Evolutionary conservation across 1,140 invertebrate genomes (phyloP), one percentile per base, ranked within the genome.

Genomic region (Zaprionus tsacasi): DNA sequence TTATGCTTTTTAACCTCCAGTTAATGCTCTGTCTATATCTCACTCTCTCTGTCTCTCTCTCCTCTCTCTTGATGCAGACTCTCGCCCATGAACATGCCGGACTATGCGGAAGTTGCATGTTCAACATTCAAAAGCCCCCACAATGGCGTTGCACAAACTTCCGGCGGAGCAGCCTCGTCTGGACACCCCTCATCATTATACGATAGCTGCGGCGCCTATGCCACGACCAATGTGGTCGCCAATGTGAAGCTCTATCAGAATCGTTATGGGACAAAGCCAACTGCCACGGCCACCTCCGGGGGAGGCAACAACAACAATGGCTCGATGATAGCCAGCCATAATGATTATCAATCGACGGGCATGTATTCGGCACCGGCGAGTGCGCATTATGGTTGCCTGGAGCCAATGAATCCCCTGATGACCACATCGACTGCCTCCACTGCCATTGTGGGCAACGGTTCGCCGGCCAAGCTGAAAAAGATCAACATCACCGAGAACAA

Each of bases 71-170:
- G 54, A 79, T 82, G 55, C 79, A 93, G 92, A 72, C 87, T 93
- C 25, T 92, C 91, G 54, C 91, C 91, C 17, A 71, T 93, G 67
- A 92, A 93, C 71, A 93, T 93, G 83, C 93, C 93, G 33, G 93
- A 93, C 82, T 93, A 93, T 78, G 93, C 93, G 67, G 93, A 93
- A 91, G 93, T 93, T 48, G 93, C 92, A 74, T 93, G 92, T 78
- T 93, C 92, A 74, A 92, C 92, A 82, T 93, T 92, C 79, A 93
- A 93, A 88, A 91, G 83, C 61, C 88, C 91, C 45, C 83, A 87
- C 72, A 80, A 82, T 38, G 70, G 66, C 69, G 73, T 52, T 60
- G 73, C 45, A 40, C 73, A 67, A 59, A 63, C 73, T 67, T 79
- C 75, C 76, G 69, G 27, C 27, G 27, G 27, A 30, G 27, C 27